Evolutionary conservation across 2,888 invertebrate species (phyloP).

Genomic region (Leucozona laternaria): DNA sequence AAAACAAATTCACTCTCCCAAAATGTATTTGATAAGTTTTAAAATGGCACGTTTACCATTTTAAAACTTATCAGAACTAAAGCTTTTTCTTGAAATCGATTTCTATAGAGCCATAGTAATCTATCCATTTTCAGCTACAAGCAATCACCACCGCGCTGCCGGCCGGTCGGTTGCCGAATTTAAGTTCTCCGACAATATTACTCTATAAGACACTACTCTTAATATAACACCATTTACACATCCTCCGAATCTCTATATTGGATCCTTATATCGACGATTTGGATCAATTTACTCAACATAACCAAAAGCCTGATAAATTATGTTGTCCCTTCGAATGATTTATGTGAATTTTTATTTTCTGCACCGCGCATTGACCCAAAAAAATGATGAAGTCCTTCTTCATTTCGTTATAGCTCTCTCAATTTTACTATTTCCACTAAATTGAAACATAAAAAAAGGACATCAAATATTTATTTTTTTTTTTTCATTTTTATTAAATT

Average conservation of each 20-base stretch:
- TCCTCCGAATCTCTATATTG: background rate
- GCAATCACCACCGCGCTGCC: background rate
- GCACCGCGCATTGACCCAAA: conserved; percentile 10
- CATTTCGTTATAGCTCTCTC: background rate
- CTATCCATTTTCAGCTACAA: background rate
- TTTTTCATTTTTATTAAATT: conserved; percentile 67
- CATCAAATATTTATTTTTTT: conserved; percentile 44
- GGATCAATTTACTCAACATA: conserved; percentile 57
- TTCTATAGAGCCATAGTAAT: background rate
- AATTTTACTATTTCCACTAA: conserved; percentile 68
- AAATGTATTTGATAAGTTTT: no score
- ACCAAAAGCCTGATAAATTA: conserved; percentile 57
- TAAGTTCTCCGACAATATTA: background rate
- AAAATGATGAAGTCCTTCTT: conserved; percentile 9
- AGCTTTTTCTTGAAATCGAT: no score
- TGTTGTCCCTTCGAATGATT: conserved; percentile 43
- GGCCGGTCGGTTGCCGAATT: background rate
- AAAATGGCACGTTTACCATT: no score
- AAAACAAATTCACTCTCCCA: no score
- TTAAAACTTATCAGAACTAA: no score
- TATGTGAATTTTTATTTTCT: conserved; percentile 40
- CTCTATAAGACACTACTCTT: background rate
- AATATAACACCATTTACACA: background rate
- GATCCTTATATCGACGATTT: conserved; percentile 46
- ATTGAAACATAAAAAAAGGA: conserved; percentile 72